Conservation (phyloP, 2,888 invertebrate species). For the Lycia hirtaria region DNA sequence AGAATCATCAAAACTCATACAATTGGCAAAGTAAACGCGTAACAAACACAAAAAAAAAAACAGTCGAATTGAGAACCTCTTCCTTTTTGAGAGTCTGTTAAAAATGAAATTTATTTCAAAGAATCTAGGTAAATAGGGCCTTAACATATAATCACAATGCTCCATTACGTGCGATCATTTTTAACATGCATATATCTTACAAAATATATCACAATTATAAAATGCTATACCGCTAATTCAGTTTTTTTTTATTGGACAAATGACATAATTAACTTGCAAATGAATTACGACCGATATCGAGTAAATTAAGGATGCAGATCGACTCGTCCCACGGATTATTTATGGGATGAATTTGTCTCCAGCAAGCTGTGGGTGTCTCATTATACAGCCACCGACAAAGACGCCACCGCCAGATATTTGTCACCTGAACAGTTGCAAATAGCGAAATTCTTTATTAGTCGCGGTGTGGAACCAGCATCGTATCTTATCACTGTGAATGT, state of each 20-base stretch:
- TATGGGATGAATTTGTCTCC: slow-evolving; percentile 81
- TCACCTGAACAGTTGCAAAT: slow-evolving; percentile 78
- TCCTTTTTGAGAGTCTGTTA: too few species aligned
- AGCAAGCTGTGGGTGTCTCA: slow-evolving; percentile 72
- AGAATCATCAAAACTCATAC: too few species aligned
- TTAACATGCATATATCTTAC: too few species aligned
- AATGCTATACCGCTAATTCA: slow-evolving; percentile 40
- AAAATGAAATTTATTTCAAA: too few species aligned
- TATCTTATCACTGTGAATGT: background rate
- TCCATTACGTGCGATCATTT: too few species aligned
- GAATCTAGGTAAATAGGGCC: too few species aligned
- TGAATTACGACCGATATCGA: slow-evolving; percentile 76
- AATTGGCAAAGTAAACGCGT: too few species aligned
- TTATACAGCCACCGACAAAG: slow-evolving; percentile 79
- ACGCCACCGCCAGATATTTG: slow-evolving; percentile 65
- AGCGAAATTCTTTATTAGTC: slow-evolving; percentile 67
- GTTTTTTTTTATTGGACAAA: slow-evolving; percentile 49
- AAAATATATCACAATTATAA: too few species aligned
- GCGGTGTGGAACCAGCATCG: slow-evolving; percentile 47
- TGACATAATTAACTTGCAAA: slow-evolving; percentile 70
- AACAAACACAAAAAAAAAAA: too few species aligned
- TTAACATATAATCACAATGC: too few species aligned
- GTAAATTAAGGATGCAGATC: slow-evolving; percentile 78
- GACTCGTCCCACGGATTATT: slow-evolving; percentile 73
- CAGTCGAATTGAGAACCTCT: too few species aligned